These are phyloP conservation scores for Cetonia aurata DNA, from an alignment of 2,888 invertebrate genomes.

Conservation along the genomic window DNA sequence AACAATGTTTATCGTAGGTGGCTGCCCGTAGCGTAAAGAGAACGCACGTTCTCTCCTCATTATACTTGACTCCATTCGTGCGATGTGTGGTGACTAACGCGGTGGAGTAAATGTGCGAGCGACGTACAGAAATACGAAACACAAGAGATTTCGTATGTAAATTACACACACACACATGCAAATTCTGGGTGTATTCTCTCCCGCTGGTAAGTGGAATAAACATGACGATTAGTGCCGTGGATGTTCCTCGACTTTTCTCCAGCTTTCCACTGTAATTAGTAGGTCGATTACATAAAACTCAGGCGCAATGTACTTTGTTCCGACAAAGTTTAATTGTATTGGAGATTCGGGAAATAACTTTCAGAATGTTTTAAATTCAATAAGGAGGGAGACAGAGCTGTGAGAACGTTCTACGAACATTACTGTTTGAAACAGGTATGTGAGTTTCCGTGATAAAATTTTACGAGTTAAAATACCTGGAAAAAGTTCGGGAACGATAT, in stretches of 20 bases:
- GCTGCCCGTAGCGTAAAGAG: slow-evolving; percentile 48
- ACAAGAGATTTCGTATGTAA: too few relatives aligned
- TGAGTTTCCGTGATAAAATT: too few relatives aligned
- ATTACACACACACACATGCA: too few relatives aligned
- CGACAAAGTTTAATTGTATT: slow-evolving; percentile 22
- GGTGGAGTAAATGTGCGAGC: slow-evolving; percentile 6
- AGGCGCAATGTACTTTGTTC: not conserved
- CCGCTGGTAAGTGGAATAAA: not conserved
- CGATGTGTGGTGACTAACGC: slow-evolving; percentile 29
- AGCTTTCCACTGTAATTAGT: slow-evolving; percentile 7
- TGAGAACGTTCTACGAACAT: too few relatives aligned
- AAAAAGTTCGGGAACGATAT: too few relatives aligned
- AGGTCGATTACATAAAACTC: slow-evolving; percentile 18
- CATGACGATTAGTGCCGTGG: slow-evolving; percentile 10
- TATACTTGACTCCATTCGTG: slow-evolving; percentile 25
- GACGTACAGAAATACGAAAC: too few relatives aligned
- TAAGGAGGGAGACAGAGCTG: too few relatives aligned
- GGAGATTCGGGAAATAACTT: slow-evolving; percentile 5
- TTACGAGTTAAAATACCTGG: too few relatives aligned
- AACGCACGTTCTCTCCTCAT: slow-evolving; percentile 39
- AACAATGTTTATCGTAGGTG: slow-evolving; percentile 63
- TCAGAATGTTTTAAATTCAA: slow-evolving; percentile 10
- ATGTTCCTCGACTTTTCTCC: slow-evolving; percentile 16
- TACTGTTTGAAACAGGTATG: too few relatives aligned
- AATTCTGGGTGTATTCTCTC: too few relatives aligned